A percentile compares a stretch with the other conserved stretches of the same genome.
Evolutionary conservation across 2,888 invertebrate genomes (phyloP).

Genomic region (Pseudococcus viburni): DNA sequence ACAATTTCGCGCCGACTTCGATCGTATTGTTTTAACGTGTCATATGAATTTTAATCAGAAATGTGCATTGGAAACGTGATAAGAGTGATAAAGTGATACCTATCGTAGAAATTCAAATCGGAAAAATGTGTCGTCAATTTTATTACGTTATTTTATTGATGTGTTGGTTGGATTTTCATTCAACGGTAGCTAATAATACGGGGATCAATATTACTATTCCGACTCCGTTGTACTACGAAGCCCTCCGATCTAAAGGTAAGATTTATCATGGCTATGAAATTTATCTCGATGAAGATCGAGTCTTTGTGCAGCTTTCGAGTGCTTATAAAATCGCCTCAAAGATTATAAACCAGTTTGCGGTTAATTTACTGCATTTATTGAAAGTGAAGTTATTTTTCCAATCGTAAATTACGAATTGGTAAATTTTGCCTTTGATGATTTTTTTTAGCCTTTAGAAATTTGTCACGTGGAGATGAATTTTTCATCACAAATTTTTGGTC

Average conservation of each 20-base stretch:
- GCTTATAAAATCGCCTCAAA: too few species aligned
- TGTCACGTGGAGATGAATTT: too few species aligned
- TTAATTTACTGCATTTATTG: too few species aligned
- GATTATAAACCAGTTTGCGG: too few species aligned
- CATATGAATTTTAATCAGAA: constrained; percentile 15
- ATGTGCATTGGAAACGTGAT: constrained; percentile 25
- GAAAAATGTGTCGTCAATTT: constrained; percentile 1
- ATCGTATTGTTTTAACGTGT: background rate
- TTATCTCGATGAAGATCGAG: too few species aligned
- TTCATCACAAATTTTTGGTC: too few species aligned
- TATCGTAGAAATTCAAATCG: background rate
- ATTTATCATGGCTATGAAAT: too few species aligned
- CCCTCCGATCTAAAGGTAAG: constrained; percentile 44
- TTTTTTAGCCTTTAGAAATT: too few species aligned
- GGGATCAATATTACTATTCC: constrained; percentile 51
- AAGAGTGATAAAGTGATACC: constrained; percentile 16
- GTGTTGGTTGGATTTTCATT: constrained; percentile 1
- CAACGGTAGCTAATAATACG: background rate
- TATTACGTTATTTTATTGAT: background rate
- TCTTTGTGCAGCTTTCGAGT: too few species aligned
- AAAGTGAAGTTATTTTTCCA: too few species aligned
- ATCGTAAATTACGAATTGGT: too few species aligned
- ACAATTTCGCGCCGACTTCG: background rate
- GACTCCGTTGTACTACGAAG: constrained; percentile 35
- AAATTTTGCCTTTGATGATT: too few species aligned